Base-by-base conservation (phyloP, 2,797 vertebrate species). In the Limnodromus scolopaceus region DNA sequence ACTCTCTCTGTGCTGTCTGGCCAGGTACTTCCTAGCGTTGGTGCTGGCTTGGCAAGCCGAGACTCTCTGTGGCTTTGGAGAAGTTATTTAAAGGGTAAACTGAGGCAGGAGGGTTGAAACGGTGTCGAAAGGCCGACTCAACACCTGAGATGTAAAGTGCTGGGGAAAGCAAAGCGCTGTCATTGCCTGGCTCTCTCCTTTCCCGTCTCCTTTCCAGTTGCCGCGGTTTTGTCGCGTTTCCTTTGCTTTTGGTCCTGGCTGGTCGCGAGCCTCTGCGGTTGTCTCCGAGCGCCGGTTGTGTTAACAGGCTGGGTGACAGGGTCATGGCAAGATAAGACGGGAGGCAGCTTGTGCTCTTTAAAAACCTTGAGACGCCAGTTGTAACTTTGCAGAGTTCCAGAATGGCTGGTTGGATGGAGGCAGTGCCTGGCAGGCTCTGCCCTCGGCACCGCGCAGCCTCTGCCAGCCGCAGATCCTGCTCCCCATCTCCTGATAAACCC, bases 381-480 rank as follows among this genome's bases (percentile, higher is more conserved):
- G 69, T 28, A 90, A 53, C 66, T 87, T 36, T 4, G 51, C 80
- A 49, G 72, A 58, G 71, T 41, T 55, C 49, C 19, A 34, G 58
- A 25, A 24, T 27, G 3, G 18, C 71, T 74, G 41, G 16, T 22
- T 9, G 89, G 78, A 30, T 70, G 25, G 27, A 60, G 94, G 75
- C 87, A 34, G 12, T 43, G 77, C 90, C 94, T 70, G 91, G 72
- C 87, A 91, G 89, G 89, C 75, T 81, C 74, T 72, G 95, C 94
- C 75, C 36, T 46, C 49, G 8, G 74, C 36, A 1, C 60, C 11
- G 36, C 79, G 76, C 53, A 39, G 77, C 76, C 70, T 8, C 76
- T 49, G 90, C 69, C 91, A 77, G 72, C 36, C 60, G 3, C 85
- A 9, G 49, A 18, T 46, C 93, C 32, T 3, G 81, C 92, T 58